phyloP scores from a whole-genome alignment of 2,113 vertebrate genomes.

The Caranx melampygus region DNA sequence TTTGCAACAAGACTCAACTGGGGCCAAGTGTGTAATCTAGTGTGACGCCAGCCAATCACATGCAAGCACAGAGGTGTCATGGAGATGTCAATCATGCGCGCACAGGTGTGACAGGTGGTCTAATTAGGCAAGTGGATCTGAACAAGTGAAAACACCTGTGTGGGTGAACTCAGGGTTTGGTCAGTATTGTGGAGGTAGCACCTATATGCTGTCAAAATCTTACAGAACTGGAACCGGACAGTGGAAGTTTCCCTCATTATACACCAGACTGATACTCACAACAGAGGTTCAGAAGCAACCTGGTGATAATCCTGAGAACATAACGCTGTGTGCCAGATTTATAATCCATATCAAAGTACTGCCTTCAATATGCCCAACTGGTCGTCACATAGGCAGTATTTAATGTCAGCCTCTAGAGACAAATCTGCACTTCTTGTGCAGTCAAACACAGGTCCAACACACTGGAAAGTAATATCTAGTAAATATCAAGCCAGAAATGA shows the following conservation, averaged over 20 bases:
- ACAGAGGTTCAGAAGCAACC: not conserved
- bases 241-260: not conserved
- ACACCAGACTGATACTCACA: not conserved
- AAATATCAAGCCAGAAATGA: not conserved
- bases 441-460: not conserved
- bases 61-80: not conserved
- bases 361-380: not conserved
- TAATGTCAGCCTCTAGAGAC: not conserved
- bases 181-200: not conserved
- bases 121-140: not conserved
- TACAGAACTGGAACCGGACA: not conserved
- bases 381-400: not conserved
- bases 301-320: not conserved
- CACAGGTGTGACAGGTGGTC: not conserved
- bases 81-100: not conserved
- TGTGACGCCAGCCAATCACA: too few relatives aligned
- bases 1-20: too few relatives aligned
- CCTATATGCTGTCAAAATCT: not conserved
- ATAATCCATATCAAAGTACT: not conserved
- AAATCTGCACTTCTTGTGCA: not conserved
- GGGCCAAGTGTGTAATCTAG: too few relatives aligned
- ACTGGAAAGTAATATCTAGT: constrained; percentile 1
- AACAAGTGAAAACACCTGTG: not conserved
- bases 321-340: not conserved
- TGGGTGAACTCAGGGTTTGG: not conserved